Percentiles rank a stretch among this genome's conserved stretches.
Evolutionary conservation across 2,113 vertebrate species (phyloP).

Genomic region (Ivindomyrus marchei): DNA sequence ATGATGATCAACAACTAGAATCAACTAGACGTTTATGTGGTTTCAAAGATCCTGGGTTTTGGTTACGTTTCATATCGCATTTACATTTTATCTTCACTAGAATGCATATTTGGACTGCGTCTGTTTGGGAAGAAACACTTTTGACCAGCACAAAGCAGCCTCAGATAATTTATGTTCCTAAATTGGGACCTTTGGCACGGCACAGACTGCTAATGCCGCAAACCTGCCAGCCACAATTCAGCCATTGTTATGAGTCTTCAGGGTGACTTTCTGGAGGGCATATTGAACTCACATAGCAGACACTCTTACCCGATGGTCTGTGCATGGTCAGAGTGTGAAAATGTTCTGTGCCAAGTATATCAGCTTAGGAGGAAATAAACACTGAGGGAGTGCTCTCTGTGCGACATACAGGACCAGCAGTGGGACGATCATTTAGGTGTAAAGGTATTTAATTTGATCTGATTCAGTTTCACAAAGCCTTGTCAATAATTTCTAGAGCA

Average conservation of each 20-base stretch:
- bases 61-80: background rate
- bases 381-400: background rate
- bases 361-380: background rate
- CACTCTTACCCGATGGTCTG: background rate
- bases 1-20: background rate
- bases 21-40: background rate
- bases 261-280: background rate
- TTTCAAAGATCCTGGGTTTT: background rate
- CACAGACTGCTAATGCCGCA: background rate
- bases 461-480: background rate
- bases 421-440: background rate
- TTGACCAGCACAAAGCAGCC: background rate
- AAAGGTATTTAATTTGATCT: background rate
- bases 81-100: background rate
- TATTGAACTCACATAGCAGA: background rate
- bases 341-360: background rate
- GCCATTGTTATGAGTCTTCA: background rate
- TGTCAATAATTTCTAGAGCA: background rate
- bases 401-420: background rate
- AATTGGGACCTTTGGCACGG: background rate
- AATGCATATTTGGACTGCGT: background rate
- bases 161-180: background rate
- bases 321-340: background rate
- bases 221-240: background rate
- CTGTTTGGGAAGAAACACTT: background rate